These are phyloP conservation scores for Holothuria leucospilota DNA, from an alignment of 53 echinoderm and acorn worm genomes.

Conservation along the genomic window DNA sequence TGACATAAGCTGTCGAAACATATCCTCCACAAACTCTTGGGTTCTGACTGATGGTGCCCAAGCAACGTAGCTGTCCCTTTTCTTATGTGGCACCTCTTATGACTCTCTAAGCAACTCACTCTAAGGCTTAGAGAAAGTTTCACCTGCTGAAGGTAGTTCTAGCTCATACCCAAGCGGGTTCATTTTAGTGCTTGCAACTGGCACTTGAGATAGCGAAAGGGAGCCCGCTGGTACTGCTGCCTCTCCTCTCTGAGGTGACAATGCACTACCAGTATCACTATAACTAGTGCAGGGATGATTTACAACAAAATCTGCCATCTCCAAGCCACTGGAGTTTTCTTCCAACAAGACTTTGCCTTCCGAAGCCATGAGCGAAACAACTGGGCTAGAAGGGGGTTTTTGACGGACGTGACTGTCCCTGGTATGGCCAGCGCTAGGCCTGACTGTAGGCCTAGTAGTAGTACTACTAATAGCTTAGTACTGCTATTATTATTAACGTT, in stretches of 20 bases:
- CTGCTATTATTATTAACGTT: not conserved
- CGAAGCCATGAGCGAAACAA: too few relatives aligned
- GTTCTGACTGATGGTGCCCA: not conserved
- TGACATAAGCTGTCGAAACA: not conserved
- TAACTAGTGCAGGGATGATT: too few relatives aligned
- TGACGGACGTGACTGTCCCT: not conserved
- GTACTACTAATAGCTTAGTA: not conserved
- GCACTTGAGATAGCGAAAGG: not conserved
- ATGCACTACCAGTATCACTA: too few relatives aligned
- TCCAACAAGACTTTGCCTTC: too few relatives aligned
- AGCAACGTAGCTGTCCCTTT: not conserved
- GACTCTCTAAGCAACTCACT: too few relatives aligned
- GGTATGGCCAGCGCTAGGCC: conserved; percentile 1
- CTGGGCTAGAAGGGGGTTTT: too few relatives aligned
- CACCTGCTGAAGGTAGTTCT: not conserved
- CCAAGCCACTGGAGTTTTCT: too few relatives aligned
- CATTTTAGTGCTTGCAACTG: not conserved
- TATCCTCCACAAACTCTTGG: too few relatives aligned
- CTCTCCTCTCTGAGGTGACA: too few relatives aligned
- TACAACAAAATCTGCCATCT: too few relatives aligned
- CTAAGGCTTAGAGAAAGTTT: not conserved
- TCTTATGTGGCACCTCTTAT: not conserved
- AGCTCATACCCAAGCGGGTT: not conserved
- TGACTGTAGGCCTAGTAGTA: not conserved
- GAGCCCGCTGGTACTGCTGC: too few relatives aligned